A percentile compares a stretch with the other conserved stretches of the same genome.
Evolutionary conservation across 2,797 vertebrate species (phyloP).

Genomic region (Rhinatrema bivittatum): DNA sequence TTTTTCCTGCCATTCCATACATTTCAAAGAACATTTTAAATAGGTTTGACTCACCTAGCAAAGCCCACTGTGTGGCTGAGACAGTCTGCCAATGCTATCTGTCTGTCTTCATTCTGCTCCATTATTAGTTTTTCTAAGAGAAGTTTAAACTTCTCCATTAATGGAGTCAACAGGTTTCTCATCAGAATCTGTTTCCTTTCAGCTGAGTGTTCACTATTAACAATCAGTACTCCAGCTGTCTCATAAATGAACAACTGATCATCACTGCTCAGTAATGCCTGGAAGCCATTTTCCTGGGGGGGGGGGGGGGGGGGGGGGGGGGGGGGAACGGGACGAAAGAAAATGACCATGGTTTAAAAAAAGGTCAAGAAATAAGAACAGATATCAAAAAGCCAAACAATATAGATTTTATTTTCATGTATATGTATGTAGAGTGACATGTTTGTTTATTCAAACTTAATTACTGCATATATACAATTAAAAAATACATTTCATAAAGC

Average conservation of each 20-base stretch:
- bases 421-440: too few species aligned
- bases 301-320: too few species aligned
- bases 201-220: conserved; percentile 81
- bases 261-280: conserved; percentile 81
- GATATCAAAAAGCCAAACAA: too few species aligned
- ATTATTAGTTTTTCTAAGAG: conserved; percentile 78
- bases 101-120: conserved; percentile 83
- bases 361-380: too few species aligned
- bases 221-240: conserved; percentile 88
- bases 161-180: conserved; percentile 82
- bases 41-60: conserved; percentile 78
- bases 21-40: too few species aligned
- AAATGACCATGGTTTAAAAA: too few species aligned
- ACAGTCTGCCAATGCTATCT: conserved; percentile 79
- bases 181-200: conserved; percentile 89
- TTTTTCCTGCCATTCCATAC: too few species aligned
- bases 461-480: too few species aligned
- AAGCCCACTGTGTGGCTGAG: conserved; percentile 93
- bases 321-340: too few species aligned
- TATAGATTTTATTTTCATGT: too few species aligned
- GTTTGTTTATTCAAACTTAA: too few species aligned
- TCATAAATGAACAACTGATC: conserved; percentile 98
- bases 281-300: conserved; percentile 86
- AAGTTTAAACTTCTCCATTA: conserved; percentile 88
- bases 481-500: too few species aligned